Evolutionary conservation across 2,797 vertebrate species (phyloP), one percentile per base, ranked within the genome.

Genomic region (Melanotaenia trifasciata): DNA sequence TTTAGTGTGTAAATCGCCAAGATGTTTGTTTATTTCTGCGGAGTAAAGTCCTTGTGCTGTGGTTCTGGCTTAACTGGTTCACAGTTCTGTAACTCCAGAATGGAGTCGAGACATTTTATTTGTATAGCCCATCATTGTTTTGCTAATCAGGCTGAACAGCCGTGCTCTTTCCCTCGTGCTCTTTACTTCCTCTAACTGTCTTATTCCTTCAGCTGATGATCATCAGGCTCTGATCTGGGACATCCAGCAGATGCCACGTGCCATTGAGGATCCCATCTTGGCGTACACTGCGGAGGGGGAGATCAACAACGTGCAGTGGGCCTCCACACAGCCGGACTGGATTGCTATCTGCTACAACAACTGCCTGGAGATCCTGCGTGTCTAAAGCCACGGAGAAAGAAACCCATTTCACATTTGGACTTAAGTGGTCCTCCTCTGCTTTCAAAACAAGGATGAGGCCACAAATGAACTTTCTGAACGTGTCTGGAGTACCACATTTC

Each of bases 251-350:
- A 99, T 99, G 98, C 98, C 98, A 0, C 94, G 98, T 26, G 98
- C 98, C 88, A 99, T 99, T 10, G 98, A 99, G 92, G 98, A 99
- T 86, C 98, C 98, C 5, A 99, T 99, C 89, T 94, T 99, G 94
- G 98, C 98, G 67, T 99, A 99, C 92, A 99, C 98, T 9, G 97
- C 98, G 0, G 98, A 99, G 85, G 98, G 98, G 28, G 98, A 99
- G 93, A 99, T 99, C 94, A 99, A 99, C 95, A 99, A 99, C 32
- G 97, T 99, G 86, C 98, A 99, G 94, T 99, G 98, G 98, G 98
- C 97, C 12, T 99, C 97, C 16, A 99, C 97, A 36, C 98, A 99
- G 93, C 98, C 98, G 0, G 97, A 99, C 95, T 99, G 97, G 97
- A 98, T 98, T 71, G 96, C 97, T 88, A 99, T 99, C 94, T 99